Conservation (phyloP, 2,888 invertebrate genomes). For the Pollenia amentaria region DNA sequence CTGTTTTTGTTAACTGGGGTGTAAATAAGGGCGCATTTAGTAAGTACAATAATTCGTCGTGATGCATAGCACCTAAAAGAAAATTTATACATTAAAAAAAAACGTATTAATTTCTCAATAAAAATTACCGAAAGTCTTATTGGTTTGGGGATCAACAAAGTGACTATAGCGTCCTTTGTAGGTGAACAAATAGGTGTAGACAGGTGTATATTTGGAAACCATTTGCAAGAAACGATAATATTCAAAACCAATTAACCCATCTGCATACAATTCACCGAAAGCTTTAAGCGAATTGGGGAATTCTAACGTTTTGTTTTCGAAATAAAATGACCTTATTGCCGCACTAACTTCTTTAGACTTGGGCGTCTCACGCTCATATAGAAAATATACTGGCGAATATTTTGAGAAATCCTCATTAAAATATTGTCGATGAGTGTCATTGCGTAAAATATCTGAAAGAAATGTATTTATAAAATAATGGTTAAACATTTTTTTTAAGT, state of each 20-base stretch:
- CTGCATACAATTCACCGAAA: conserved; percentile 85
- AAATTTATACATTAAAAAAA: conserved; percentile 66
- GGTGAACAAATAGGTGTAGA: conserved; percentile 87
- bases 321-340: conserved; percentile 76
- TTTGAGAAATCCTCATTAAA: conserved; percentile 80
- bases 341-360: conserved; percentile 80
- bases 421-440: conserved; percentile 84
- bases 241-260: conserved; percentile 86
- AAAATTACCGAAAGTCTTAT: conserved; percentile 85
- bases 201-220: conserved; percentile 86
- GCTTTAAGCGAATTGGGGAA: conserved; percentile 76
- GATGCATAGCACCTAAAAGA: conserved; percentile 84
- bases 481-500: neutral
- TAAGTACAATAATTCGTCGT: conserved; percentile 85
- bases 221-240: conserved; percentile 86
- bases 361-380: conserved; percentile 81
- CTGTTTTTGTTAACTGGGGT: conserved; percentile 81
- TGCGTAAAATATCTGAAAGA: conserved; percentile 85
- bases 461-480: neutral
- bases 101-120: neutral
- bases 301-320: conserved; percentile 74
- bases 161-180: conserved; percentile 87
- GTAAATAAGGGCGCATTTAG: conserved; percentile 79
- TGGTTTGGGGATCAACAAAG: conserved; percentile 84
- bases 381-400: conserved; percentile 81